Base-by-base conservation (phyloP, 2,113 vertebrate species). In the Myiagra hebetior region DNA sequence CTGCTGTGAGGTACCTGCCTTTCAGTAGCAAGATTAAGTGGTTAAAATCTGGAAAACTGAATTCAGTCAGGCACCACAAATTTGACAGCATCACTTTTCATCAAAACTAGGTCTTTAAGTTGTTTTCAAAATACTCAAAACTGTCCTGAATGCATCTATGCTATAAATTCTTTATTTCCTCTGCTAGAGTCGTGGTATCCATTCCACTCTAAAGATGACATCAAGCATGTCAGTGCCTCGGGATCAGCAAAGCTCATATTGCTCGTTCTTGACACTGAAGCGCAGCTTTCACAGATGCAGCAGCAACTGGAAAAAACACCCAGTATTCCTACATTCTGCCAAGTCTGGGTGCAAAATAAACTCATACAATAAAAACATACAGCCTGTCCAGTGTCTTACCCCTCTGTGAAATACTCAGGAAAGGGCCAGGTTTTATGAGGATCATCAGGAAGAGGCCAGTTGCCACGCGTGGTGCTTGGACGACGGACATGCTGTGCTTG, bases 391-490 rank as follows among this genome's bases (percentile, higher is more conserved):
- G 24, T 41, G 3, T 95, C 99, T 98, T 97, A 99, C 99, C 99
- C 98, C 95, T 99, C 99, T 22, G 98, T 98, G 98, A 99, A 99
- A 95, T 99, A 99, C 91, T 99, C 99, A 0, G 99, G 99, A 83
- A 99, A 99, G 74, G 99, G 98, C 99, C 99, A 99, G 68, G 99
- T 99, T 96, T 99, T 98, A 94, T 99, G 99, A 75, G 98, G 97
- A 73, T 99, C 99, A 3, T 99, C 99, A 33, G 98, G 97, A 95
- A 99, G 98, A 41, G 98, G 98, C 99, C 99, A 99, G 98, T 99
- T 99, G 97, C 98, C 97, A 42, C 99, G 99, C 1, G 99, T 72
- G 95, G 98, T 98, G 98, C 99, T 98, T 2, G 99, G 99, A 11
- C 99, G 99, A 27, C 99, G 99, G 77, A 99, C 97, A 2, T 99